Base-by-base conservation (phyloP, 2,888 invertebrate genomes). In the Apodemia hepburni region DNA sequence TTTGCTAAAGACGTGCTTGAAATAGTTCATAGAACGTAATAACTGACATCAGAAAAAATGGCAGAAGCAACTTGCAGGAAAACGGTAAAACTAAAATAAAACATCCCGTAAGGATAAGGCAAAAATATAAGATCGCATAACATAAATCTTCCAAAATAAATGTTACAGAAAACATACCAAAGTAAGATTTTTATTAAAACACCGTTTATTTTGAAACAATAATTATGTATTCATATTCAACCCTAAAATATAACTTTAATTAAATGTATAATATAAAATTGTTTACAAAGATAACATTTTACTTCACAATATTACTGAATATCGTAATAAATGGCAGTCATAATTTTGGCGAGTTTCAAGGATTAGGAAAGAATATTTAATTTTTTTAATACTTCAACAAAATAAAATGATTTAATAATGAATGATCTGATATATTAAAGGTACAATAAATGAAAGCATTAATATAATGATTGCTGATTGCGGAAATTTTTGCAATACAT, bases 111-210 rank as follows among this genome's bases (percentile, higher is more conserved):
- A 73, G 70, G 68, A 65, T 67, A 73, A 71, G 70, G 64, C 67
- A 75, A 73, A 69, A 68, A 69, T 65, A 72, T 69, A 49, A 69
- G 66, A 73, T 75, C 72, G 69, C 71, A 66, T 67, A 85, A 87
- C 75, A 54, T 76, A 76, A 85, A 80, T 90, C 91, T 90, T 91
- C 91, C 91, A 91, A 91, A 91, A 91, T 90, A 91, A 91, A 91
- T 87, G 89, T 81, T 70, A 72, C 70, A 65, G 27, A 78, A 81
- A 85, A 75, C 69, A 75, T 76, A 75, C 75, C 76, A 80, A 81
- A 73, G 67, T 74, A 79, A 81, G 73, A 65, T 54, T 57, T 63
- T 59, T 65, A 65, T 64, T 82, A 81, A 74, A 75, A 77, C 74
- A 74, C 70, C 68, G 67, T 68, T 66, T 68, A 75, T 78, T 84